Evolutionary conservation across 2,113 vertebrate genomes (phyloP).

Genomic region (Gymnarchus niloticus): DNA sequence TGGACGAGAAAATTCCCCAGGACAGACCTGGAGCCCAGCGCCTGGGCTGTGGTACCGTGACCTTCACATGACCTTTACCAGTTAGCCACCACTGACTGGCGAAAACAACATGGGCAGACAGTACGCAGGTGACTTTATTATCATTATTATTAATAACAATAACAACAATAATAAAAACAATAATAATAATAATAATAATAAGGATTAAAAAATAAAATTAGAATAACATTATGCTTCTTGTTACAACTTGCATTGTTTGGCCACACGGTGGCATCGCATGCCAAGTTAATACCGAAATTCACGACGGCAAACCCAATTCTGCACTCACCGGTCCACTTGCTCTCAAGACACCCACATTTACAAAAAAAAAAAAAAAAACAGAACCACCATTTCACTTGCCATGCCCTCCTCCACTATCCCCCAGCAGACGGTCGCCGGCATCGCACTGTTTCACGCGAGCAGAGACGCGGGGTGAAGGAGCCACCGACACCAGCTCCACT

Average conservation of each 20-base stretch:
- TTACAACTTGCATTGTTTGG: conserved; percentile 64
- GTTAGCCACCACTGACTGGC: background rate
- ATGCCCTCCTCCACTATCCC: conserved; percentile 4
- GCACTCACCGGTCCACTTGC: background rate
- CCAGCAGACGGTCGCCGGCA: background rate
- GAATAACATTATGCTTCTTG: conserved; percentile 64
- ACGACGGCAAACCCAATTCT: conserved; percentile 17
- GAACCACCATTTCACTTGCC: conserved; percentile 32
- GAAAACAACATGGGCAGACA: conserved; percentile 34
- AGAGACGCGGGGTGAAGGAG: conserved; percentile 21
- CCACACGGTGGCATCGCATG: conserved; percentile 71
- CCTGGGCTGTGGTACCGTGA: background rate
- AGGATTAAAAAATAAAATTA: conserved; percentile 67
- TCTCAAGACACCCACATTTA: background rate
- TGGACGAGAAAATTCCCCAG: background rate
- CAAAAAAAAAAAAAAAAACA: conserved; percentile 30
- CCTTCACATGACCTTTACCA: background rate
- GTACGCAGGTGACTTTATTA: conserved; percentile 73
- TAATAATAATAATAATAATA: conserved; percentile 45
- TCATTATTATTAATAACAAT: conserved; percentile 67
- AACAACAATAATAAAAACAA: conserved; percentile 44
- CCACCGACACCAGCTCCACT: background rate
- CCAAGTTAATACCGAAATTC: conserved; percentile 60
- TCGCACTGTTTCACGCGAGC: background rate
- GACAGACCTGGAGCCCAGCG: background rate